These are phyloP conservation scores for Chaetogeoica ovagalla DNA, from an alignment of 2,888 invertebrate species.

Conservation along the genomic window DNA sequence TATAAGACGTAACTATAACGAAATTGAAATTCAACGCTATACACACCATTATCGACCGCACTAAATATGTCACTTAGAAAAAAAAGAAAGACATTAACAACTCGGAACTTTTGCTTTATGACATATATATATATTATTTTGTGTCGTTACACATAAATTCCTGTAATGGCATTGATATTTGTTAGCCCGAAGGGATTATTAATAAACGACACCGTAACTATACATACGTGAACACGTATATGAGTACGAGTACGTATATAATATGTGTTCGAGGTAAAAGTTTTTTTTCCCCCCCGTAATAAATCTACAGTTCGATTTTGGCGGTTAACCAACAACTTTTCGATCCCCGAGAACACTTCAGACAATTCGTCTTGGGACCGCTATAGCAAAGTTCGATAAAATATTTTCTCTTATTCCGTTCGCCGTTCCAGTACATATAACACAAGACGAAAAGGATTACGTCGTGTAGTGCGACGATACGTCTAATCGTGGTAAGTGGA, in stretches of 20 bases:
- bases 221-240: constrained; percentile 1
- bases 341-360: background rate
- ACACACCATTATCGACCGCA: too few relatives aligned
- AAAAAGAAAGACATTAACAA: background rate
- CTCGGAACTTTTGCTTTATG: background rate
- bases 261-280: constrained; percentile 11
- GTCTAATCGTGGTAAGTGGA: too few relatives aligned
- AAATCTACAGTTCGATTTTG: constrained; percentile 37
- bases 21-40: too few relatives aligned
- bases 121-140: background rate
- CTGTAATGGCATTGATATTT: constrained; percentile 26
- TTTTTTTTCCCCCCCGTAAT: constrained; percentile 17
- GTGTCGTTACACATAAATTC: constrained; percentile 21
- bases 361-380: background rate
- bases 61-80: too few relatives aligned
- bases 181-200: constrained; percentile 35
- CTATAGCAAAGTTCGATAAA: background rate
- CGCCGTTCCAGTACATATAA: background rate
- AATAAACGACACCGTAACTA: constrained; percentile 35
- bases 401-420: background rate
- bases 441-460: too few relatives aligned
- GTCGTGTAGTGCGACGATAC: too few relatives aligned
- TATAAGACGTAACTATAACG: too few relatives aligned
- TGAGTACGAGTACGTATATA: background rate
- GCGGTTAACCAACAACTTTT: constrained; percentile 36